These are phyloP conservation scores for Gonioctena quinquepunctata DNA, from an alignment of 1,140 invertebrate species.

Conservation along the genomic window DNA sequence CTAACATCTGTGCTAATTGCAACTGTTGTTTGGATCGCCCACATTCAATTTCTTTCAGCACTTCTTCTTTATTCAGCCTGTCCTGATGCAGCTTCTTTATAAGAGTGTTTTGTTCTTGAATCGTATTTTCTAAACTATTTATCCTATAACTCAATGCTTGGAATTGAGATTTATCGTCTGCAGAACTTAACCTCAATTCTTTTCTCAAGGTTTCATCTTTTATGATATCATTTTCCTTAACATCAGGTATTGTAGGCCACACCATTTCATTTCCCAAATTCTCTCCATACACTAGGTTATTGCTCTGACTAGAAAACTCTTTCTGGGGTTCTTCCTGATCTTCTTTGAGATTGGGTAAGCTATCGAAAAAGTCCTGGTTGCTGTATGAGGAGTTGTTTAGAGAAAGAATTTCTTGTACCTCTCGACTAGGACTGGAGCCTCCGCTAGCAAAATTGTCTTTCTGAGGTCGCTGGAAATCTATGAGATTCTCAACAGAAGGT, in stretches of 20 bases:
- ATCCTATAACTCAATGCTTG: constrained; percentile 44
- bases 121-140: constrained; percentile 40
- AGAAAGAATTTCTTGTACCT: constrained; percentile 79
- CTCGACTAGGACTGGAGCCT: constrained; percentile 82
- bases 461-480: constrained; percentile 44
- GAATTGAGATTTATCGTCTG: constrained; percentile 35
- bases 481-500: constrained; percentile 33
- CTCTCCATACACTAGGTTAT: constrained; percentile 19
- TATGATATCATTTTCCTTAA: constrained; percentile 37
- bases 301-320: constrained; percentile 27
- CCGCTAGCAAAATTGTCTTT: constrained; percentile 64
- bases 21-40: constrained; percentile 54
- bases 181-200: constrained; percentile 13
- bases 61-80: constrained; percentile 33
- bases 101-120: constrained; percentile 50
- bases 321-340: constrained; percentile 30
- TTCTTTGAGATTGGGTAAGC: constrained; percentile 40
- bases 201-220: constrained; percentile 16
- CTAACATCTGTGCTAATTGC: constrained; percentile 54
- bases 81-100: constrained; percentile 54
- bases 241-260: constrained; percentile 58
- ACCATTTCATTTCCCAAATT: constrained; percentile 24
- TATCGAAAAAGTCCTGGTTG: constrained; percentile 49
- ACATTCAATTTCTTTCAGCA: constrained; percentile 47
- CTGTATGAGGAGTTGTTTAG: constrained; percentile 57